Percentiles rank a stretch among this genome's conserved stretches.
These are phyloP conservation scores for Nemoura dubitans DNA, from an alignment of 2,888 invertebrate genomes.

Conservation along the genomic window DNA sequence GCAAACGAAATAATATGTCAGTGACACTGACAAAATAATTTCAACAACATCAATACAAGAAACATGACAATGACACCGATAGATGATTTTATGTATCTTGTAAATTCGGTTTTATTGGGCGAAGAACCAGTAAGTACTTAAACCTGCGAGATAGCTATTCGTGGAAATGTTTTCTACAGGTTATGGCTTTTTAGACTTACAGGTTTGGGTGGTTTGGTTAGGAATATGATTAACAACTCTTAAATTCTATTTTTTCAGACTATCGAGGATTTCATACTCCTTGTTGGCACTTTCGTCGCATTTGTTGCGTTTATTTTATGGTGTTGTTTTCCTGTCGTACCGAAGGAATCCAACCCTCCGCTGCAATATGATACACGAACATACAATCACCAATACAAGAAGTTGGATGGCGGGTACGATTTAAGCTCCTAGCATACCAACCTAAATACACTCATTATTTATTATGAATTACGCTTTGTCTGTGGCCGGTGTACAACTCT, in stretches of 20 bases:
- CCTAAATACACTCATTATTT: not conserved
- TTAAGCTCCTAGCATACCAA: slow-evolving; percentile 46
- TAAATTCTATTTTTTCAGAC: slow-evolving; percentile 59
- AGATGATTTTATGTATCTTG: slow-evolving; percentile 68
- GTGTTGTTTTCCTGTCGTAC: slow-evolving; percentile 71
- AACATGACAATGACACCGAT: slow-evolving; percentile 64
- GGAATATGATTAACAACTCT: not conserved
- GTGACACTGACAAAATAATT: not conserved
- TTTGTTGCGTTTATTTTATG: slow-evolving; percentile 71
- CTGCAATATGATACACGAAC: slow-evolving; percentile 47
- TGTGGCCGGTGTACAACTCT: not conserved
- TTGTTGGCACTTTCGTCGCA: slow-evolving; percentile 70
- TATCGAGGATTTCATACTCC: slow-evolving; percentile 69
- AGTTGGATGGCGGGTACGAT: slow-evolving; percentile 46
- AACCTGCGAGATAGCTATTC: not conserved
- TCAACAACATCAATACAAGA: slow-evolving; percentile 3
- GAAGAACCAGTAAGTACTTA: slow-evolving; percentile 67
- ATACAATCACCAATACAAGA: slow-evolving; percentile 48
- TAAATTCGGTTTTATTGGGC: slow-evolving; percentile 68
- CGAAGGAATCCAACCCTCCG: slow-evolving; percentile 58
- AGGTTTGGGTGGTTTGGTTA: not conserved
- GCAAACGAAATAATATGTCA: not conserved
- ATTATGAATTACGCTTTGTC: not conserved
- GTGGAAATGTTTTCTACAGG: not conserved
- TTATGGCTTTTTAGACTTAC: slow-evolving; percentile 23